Conservation (phyloP, 2,113 vertebrate species). For the Pogonocichla stellata region DNA sequence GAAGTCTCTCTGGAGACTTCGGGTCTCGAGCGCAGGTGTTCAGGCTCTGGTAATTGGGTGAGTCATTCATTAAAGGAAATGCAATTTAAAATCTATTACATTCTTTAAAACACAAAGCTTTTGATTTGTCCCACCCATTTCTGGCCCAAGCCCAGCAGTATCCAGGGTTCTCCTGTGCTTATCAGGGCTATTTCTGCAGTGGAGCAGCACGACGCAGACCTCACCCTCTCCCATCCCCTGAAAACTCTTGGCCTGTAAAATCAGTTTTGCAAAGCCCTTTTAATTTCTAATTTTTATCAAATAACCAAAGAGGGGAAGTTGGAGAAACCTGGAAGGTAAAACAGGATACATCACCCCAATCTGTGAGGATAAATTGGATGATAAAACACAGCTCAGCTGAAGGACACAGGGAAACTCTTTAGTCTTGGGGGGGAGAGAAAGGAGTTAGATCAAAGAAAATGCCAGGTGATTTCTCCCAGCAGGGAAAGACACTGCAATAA, state of each 20-base stretch:
- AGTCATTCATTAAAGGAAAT: conserved; percentile 72
- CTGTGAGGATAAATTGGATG: not conserved
- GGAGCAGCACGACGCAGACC: not conserved
- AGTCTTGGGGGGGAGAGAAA: not conserved
- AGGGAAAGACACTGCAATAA: not conserved
- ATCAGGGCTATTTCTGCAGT: not conserved
- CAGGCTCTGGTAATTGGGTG: conserved; percentile 58
- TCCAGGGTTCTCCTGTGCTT: not conserved
- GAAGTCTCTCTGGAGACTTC: conserved; percentile 58
- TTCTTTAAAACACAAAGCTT: conserved; percentile 60
- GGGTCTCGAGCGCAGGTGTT: conserved; percentile 64
- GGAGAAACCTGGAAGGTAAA: not conserved
- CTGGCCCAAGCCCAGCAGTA: conserved; percentile 48
- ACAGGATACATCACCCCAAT: not conserved
- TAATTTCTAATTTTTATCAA: not conserved
- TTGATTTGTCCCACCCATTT: not conserved
- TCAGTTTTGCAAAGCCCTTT: not conserved
- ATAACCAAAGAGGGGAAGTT: not conserved
- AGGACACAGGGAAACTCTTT: not conserved
- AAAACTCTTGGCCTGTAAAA: not conserved
- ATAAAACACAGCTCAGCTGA: not conserved
- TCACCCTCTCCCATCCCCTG: not conserved
- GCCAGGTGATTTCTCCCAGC: not conserved
- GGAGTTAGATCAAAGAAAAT: not conserved
- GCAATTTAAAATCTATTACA: conserved; percentile 67